These are phyloP conservation scores for Steatornis caripensis DNA, from an alignment of 2,113 vertebrate species.

Conservation along the genomic window DNA sequence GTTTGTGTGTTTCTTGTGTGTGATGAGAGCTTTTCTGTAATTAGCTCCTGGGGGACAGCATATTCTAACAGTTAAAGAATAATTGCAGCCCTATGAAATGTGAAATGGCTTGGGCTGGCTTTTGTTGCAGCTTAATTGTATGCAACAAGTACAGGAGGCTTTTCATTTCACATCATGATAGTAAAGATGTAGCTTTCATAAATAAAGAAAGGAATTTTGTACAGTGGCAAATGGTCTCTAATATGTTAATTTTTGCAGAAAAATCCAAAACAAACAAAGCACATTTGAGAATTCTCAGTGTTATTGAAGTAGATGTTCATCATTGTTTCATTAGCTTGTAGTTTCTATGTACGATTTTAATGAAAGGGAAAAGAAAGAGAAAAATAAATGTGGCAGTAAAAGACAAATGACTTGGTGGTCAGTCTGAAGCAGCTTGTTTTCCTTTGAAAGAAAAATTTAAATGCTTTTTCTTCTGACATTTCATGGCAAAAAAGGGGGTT, in stretches of 20 bases:
- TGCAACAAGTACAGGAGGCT: constrained; percentile 93
- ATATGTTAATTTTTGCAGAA: constrained; percentile 84
- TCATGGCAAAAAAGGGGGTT: accelerated
- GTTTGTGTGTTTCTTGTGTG: constrained; percentile 96
- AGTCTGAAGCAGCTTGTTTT: background rate
- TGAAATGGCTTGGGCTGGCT: constrained; percentile 90
- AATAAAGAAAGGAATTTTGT: constrained; percentile 87
- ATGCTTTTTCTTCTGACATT: background rate
- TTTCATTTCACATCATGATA: constrained; percentile 87
- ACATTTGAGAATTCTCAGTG: constrained; percentile 48
- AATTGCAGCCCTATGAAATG: constrained; percentile 97
- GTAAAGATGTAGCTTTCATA: constrained; percentile 87
- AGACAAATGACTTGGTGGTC: background rate
- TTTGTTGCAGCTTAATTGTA: constrained; percentile 92
- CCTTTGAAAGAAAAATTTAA: background rate
- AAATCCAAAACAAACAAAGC: constrained; percentile 65
- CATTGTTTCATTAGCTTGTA: constrained; percentile 63
- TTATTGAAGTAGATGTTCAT: constrained; percentile 61
- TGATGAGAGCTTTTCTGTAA: constrained; percentile 97
- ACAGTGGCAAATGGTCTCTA: constrained; percentile 86
- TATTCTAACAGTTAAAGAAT: constrained; percentile 97
- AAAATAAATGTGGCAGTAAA: background rate
- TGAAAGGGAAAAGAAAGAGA: constrained; percentile 43
- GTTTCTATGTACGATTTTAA: constrained; percentile 37
- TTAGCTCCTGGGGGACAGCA: constrained; percentile 96